Evolutionary conservation across 2,797 vertebrate genomes (phyloP), one percentile per base, ranked within the genome.

Genomic region (Adrianichthys oophorus): DNA sequence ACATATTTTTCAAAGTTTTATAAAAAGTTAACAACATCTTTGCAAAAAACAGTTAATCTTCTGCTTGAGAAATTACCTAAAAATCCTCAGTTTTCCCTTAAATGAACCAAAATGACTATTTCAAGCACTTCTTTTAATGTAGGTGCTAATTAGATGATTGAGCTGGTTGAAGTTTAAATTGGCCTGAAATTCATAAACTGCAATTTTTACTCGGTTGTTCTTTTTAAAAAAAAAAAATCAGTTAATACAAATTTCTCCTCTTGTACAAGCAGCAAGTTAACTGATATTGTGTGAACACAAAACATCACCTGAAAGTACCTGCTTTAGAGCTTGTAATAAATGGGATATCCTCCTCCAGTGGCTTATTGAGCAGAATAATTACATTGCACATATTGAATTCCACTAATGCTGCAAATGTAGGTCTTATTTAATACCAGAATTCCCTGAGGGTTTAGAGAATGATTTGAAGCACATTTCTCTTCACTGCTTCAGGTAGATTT

Each of bases 361-460:
- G 87, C 87, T 91, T 91, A 91, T 91, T 91, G 90, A 89, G 87
- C 88, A 88, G 82, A 89, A 90, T 91, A 91, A 91, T 91, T 90
- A 88, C 86, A 90, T 91, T 90, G 86, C 87, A 87, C 82, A 87
- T 89, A 89, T 89, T 89, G 87, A 90, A 88, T 90, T 87, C 86
- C 78, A 78, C 87, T 90, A 89, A 90, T 89, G 87, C 81, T 85
- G 82, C 83, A 87, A 89, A 89, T 88, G 87, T 88, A 86, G 89
- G 72, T 87, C 85, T 90, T 90, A 90, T 90, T 89, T 88, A 90
- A 90, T 90, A 87, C 80, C 84, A 81, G 84, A 71, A 80, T 78
- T 87, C 87, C 89, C 87, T 0, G 59, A 84, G 85, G 89, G 81
- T 75, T 75, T 59, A 52, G 70, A 78, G 80, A 78, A 81, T 83